Evolutionary conservation across 1,140 invertebrate genomes (phyloP).

Genomic region (Riptortus pedestris): DNA sequence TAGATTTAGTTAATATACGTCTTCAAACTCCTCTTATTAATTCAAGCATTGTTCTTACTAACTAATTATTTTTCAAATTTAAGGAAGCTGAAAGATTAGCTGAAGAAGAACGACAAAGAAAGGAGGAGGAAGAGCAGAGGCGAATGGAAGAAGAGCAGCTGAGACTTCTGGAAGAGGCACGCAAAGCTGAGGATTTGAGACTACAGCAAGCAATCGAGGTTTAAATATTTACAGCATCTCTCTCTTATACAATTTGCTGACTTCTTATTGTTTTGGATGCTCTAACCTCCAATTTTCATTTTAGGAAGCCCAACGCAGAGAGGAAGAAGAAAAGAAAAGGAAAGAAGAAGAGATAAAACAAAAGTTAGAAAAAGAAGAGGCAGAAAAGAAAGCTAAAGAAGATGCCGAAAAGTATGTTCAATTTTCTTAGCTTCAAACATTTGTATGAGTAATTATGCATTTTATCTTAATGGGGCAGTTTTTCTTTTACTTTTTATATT

Average conservation of each 20-base stretch:
- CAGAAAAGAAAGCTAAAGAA: conserved; percentile 60
- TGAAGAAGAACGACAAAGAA: conserved; percentile 60
- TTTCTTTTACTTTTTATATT: too few species aligned
- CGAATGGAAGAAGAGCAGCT: conserved; percentile 63
- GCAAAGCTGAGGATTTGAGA: conserved; percentile 60
- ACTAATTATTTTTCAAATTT: conserved; percentile 25
- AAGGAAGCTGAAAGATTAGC: conserved; percentile 58
- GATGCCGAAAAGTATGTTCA: conserved; percentile 54
- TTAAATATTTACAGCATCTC: not conserved
- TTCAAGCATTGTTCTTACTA: not conserved
- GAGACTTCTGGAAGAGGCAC: conserved; percentile 56
- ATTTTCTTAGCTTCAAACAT: conserved; percentile 4
- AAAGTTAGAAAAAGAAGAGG: conserved; percentile 64
- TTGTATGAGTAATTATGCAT: too few species aligned
- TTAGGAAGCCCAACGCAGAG: conserved; percentile 49
- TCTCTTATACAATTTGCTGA: not conserved
- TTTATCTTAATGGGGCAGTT: too few species aligned
- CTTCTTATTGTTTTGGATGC: not conserved
- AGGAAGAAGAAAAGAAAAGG: conserved; percentile 52
- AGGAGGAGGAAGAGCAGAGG: conserved; percentile 70
- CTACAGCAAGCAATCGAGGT: conserved; percentile 58
- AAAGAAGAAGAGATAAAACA: conserved; percentile 56
- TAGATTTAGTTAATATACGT: not conserved
- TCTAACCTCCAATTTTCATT: too few species aligned
- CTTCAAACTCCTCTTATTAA: not conserved